Base-by-base conservation (phyloP, 2,797 vertebrate species). In the Molothrus ater region DNA sequence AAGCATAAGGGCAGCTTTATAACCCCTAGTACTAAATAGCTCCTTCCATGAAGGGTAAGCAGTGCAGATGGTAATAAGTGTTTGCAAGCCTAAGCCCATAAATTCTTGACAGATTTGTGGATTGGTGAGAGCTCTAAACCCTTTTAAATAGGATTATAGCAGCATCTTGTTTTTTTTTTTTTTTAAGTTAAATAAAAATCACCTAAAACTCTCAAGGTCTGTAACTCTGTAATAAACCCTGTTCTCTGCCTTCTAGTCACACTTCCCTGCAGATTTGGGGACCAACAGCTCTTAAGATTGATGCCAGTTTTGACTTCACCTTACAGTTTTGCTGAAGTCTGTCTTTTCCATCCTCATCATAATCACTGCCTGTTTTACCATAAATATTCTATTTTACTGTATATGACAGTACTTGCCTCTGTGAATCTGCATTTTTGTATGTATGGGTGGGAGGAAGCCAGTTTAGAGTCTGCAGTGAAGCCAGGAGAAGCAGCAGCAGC, bases 51-150 rank as follows among this genome's bases (percentile, higher is more conserved):
- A 73, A 73, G 54, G 29, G 24, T 83, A 84, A 88, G 63, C 0
- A 0, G 13, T 66, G 38, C 56, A 73, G 57, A 63, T 92, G 84
- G 54, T 88, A 83, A 50, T 79, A 94, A 83, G 79, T 76, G 36
- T 91, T 92, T 80, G 61, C 86, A 94, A 86, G 56, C 56, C 59
- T 84, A 80, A 95, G 48, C 22, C 31, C 25, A 22, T 76, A 88
- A 73, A 86, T 86, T 93, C 68, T 73, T 86, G 57, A 38, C 51
- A 76, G 56, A 86, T 54, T 64, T 93, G 70, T 84, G 80, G 73
- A 60, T 53, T 82, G 70, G 54, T 86, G 36, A 40, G 64, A 90
- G 32, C 45, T 81, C 53, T 90, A 86, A 95, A 47, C 47, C 38
- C 8, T 63, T 57, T 74, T 84, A 48, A 66, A 60, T 57, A 90